Evolutionary conservation across 2,797 vertebrate species (phyloP).

Genomic region (Dryobates pubescens): DNA sequence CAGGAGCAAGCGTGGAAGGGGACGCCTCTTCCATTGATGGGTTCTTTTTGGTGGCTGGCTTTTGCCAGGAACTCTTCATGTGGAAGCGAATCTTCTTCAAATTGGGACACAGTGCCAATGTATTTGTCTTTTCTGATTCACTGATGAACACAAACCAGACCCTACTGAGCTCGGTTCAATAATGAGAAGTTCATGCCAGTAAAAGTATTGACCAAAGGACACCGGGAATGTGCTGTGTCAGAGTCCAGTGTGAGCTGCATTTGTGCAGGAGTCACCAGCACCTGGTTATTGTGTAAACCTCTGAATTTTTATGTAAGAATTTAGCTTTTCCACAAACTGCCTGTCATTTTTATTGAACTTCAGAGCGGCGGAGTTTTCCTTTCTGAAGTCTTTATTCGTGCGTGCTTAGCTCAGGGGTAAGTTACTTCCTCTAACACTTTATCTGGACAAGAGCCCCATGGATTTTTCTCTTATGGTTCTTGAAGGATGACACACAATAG

Average conservation of each 20-base stretch:
- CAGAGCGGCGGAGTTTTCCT: background rate
- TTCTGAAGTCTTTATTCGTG: background rate
- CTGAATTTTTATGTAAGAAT: background rate
- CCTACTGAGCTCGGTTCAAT: background rate
- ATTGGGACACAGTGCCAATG: background rate
- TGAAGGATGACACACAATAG: background rate
- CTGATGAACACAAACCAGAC: background rate
- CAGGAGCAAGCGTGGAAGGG: slow-evolving; percentile 73
- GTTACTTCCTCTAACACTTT: background rate
- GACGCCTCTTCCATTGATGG: slow-evolving; percentile 68
- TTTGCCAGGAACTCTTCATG: background rate
- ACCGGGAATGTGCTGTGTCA: background rate
- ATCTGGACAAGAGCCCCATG: background rate
- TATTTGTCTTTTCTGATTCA: background rate
- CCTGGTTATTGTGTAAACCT: background rate
- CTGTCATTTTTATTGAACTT: slow-evolving; percentile 4
- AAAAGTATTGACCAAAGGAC: background rate
- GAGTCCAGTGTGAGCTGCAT: background rate
- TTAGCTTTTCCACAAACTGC: background rate
- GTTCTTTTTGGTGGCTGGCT: background rate
- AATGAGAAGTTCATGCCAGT: background rate
- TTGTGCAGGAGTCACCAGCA: slow-evolving; percentile 1
- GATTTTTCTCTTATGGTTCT: background rate
- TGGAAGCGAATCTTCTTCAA: background rate
- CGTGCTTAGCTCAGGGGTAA: background rate